A percentile compares a stretch with the other conserved stretches of the same genome.
Evolutionary conservation across 2,888 invertebrate species (phyloP).

Genomic region (Drosophila testacea): DNA sequence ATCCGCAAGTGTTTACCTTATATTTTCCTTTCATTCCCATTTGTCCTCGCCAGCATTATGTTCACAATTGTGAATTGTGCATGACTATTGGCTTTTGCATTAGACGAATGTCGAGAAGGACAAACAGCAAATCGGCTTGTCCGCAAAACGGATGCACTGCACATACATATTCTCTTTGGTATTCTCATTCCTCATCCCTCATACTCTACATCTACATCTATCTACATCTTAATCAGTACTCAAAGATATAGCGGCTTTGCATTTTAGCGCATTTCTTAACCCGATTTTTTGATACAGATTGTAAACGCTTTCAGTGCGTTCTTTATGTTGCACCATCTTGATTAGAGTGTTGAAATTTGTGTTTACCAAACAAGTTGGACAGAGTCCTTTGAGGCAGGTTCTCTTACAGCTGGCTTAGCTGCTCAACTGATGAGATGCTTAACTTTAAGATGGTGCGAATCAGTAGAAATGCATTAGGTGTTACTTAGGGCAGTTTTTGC

Average conservation of each 20-base stretch:
- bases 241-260: constrained; percentile 34
- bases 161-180: background rate
- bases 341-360: constrained; percentile 49
- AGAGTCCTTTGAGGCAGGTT: constrained; percentile 16
- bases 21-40: constrained; percentile 63
- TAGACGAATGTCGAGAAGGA: constrained; percentile 39
- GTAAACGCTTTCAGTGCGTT: constrained; percentile 31
- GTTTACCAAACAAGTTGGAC: constrained; percentile 60
- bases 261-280: constrained; percentile 55
- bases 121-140: constrained; percentile 55
- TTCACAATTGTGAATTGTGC: constrained; percentile 70
- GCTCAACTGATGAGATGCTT: constrained; percentile 44
- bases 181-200: constrained; percentile 12
- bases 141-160: constrained; percentile 23
- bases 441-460: constrained; percentile 51
- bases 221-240: constrained; percentile 33
- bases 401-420: background rate
- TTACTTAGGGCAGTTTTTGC: constrained; percentile 6
- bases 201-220: background rate
- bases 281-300: constrained; percentile 44
- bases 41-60: constrained; percentile 46
- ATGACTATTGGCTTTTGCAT: constrained; percentile 77
- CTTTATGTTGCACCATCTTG: constrained; percentile 47
- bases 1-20: constrained; percentile 79
- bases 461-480: constrained; percentile 29